Evolutionary conservation across 2,113 vertebrate genomes (phyloP).

Genomic region (Aythya baeri): DNA sequence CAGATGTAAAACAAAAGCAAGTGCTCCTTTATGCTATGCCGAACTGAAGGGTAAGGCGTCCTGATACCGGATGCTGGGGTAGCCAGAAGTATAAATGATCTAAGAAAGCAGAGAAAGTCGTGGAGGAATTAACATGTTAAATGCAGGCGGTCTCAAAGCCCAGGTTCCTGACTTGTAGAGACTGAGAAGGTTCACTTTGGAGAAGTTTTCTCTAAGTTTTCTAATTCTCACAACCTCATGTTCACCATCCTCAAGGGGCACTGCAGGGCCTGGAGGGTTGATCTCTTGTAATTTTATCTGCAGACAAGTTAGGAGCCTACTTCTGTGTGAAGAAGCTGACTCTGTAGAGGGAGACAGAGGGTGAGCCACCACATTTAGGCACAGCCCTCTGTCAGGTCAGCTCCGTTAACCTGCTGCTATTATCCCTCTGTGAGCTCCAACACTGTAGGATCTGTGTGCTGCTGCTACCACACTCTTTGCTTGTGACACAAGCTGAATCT

Average conservation of each 20-base stretch:
- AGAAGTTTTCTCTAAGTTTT: not conserved
- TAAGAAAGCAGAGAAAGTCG: not conserved
- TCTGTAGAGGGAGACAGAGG: not conserved
- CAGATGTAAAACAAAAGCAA: not conserved
- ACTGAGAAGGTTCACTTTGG: not conserved
- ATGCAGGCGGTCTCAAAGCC: not conserved
- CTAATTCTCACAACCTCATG: not conserved
- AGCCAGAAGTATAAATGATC: not conserved
- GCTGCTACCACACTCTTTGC: not conserved
- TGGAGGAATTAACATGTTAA: not conserved
- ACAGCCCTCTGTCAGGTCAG: not conserved
- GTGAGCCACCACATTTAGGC: not conserved
- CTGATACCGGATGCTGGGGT: not conserved
- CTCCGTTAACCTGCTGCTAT: not conserved
- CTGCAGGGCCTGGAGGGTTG: not conserved
- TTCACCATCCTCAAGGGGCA: not conserved
- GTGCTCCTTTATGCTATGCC: rapidly evolving
- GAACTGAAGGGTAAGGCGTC: not conserved
- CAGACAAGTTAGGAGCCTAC: not conserved
- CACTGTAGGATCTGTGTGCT: not conserved
- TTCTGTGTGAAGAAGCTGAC: not conserved
- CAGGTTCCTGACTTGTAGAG: not conserved
- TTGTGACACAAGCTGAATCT: not conserved
- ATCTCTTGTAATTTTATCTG: not conserved
- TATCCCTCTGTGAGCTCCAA: not conserved